phyloP scores from a whole-genome alignment of 2,113 vertebrate genomes.

The Beaufortia kweichowensis region DNA sequence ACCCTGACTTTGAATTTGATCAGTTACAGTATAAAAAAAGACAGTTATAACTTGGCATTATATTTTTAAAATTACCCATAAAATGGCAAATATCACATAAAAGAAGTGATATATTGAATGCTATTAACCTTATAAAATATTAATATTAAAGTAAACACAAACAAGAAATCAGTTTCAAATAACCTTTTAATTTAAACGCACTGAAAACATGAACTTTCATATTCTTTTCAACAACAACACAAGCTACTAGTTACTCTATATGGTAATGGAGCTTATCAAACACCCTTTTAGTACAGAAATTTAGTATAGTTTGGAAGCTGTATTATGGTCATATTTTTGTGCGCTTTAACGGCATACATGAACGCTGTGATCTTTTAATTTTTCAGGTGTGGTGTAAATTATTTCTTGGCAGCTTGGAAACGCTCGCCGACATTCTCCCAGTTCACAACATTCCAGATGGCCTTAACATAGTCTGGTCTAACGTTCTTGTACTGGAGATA shows the following conservation, averaged over 20 bases:
- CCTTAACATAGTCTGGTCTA: conserved; percentile 94
- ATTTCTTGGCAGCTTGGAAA: conserved; percentile 84
- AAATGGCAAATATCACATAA: too few species aligned
- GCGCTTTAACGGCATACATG: neutral
- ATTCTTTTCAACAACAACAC: neutral
- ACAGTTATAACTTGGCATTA: too few species aligned
- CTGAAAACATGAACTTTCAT: conserved; percentile 26
- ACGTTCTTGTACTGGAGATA: conserved; percentile 99
- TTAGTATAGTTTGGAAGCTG: neutral
- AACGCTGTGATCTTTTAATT: neutral
- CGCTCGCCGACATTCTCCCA: conserved; percentile 92
- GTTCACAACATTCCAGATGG: conserved; percentile 95
- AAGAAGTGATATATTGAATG: too few species aligned
- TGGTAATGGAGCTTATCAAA: neutral
- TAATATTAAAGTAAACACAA: neutral
- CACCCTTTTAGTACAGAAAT: neutral
- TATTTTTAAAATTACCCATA: too few species aligned
- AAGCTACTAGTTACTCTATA: neutral
- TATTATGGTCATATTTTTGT: conserved; percentile 12
- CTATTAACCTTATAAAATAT: too few species aligned
- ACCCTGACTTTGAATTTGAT: too few species aligned
- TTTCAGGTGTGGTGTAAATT: conserved; percentile 42
- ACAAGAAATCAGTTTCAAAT: conserved; percentile 21
- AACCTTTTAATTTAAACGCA: conserved; percentile 46
- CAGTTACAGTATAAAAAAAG: too few species aligned